These are phyloP conservation scores for Todiramphus chloris DNA, from an alignment of 2,113 vertebrate genomes.

Conservation along the genomic window DNA sequence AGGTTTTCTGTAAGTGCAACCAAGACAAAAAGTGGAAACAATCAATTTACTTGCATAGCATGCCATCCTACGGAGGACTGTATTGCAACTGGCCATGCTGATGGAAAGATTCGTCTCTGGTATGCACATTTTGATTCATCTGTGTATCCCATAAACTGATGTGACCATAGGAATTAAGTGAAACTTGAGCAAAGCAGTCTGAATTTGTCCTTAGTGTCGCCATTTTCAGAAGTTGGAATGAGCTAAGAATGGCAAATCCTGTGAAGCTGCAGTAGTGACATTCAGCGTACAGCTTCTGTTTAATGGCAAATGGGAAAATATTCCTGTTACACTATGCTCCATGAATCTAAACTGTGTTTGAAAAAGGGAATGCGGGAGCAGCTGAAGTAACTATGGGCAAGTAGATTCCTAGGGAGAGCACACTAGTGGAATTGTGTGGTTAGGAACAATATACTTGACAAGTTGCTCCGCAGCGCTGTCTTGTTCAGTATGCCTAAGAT, in stretches of 20 bases:
- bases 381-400: not conserved
- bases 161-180: not conserved
- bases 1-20: conserved; percentile 83
- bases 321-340: not conserved
- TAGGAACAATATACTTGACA: not conserved
- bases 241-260: not conserved
- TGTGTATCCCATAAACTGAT: not conserved
- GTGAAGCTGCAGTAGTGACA: not conserved
- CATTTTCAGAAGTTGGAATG: not conserved
- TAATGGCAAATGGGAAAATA: not conserved
- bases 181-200: not conserved
- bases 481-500: not conserved
- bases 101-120: conserved; percentile 96
- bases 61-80: conserved; percentile 94
- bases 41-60: conserved; percentile 83
- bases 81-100: conserved; percentile 90
- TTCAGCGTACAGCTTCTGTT: not conserved
- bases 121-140: conserved; percentile 36
- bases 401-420: not conserved
- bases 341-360: not conserved
- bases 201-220: not conserved
- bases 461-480: not conserved
- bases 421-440: not conserved
- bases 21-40: conserved; percentile 79
- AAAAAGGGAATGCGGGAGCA: not conserved